Conservation (phyloP, 2,113 vertebrate genomes). For the Crotalus helleri region DNA sequence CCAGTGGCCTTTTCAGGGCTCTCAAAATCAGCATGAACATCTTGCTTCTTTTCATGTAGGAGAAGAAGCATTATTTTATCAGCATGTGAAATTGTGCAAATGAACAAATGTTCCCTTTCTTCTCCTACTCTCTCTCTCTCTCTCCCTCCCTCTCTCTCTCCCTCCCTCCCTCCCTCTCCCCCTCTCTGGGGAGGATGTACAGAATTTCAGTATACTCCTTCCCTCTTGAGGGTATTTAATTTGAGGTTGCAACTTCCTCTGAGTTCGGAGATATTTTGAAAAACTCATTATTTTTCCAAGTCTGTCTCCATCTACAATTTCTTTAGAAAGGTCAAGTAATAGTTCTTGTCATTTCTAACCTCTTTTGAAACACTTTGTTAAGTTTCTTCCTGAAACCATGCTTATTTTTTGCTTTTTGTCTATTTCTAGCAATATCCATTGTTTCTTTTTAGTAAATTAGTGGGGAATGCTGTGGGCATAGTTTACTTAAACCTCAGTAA, state of each 20-base stretch:
- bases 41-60: background rate
- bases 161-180: too few relatives aligned
- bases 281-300: background rate
- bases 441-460: background rate
- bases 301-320: background rate
- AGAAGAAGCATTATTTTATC: background rate
- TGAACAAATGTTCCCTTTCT: background rate
- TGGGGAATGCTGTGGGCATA: too few relatives aligned
- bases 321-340: background rate
- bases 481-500: background rate
- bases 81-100: background rate
- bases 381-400: background rate
- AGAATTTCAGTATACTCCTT: background rate
- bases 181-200: too few relatives aligned
- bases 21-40: background rate
- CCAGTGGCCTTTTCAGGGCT: background rate
- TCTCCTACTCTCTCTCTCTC: too few relatives aligned
- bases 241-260: background rate
- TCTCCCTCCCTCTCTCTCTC: rapidly evolving
- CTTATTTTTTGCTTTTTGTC: background rate
- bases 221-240: background rate
- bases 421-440: background rate
- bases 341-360: background rate
- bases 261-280: background rate
- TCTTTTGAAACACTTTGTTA: background rate